Base-by-base conservation (phyloP, 2,888 invertebrate genomes). In the Bedellia somnulentella region DNA sequence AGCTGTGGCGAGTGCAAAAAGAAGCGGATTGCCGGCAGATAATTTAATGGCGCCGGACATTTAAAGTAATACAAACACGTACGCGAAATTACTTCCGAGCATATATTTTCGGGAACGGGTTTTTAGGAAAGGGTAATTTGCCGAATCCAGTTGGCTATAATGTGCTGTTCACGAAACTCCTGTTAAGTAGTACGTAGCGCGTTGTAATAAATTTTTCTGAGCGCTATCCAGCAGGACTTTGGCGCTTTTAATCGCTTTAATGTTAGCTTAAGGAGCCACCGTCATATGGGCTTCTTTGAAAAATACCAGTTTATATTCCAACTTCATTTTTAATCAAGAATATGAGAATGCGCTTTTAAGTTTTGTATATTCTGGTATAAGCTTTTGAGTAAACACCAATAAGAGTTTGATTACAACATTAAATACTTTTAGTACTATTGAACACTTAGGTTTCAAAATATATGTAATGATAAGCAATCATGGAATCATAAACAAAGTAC, bases 1-100 rank as follows among this genome's bases (percentile, higher is more conserved):
- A 56, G 52, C 54, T 54, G 50, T 45, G 44, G 45, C 37, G 34
- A 44, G 45, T 41, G 48, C 21, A 50, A 57, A 57, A 57, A 57
- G 42, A 42, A 51, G 45, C 45, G 52, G 46, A 58, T 52, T 54
- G 52, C 48, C 37, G 37, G 35, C 44, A 49, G 55, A 57, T 62
- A 56, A 60, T 58, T 59, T 57, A 52, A 61, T 51, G 47, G 53
- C 46, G 41, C 47, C 42, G 46, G 46, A 51, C 51, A 51, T 41
- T 58, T 54, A 57, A 55, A 50, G 49, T 56, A 47, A 54, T 54
- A 54, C 54, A 61, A 63, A 59, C 59, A 62, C 61, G 61, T 63
- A 57, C 49, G 45, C 38, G 41, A 47, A 58, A 58, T 58, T 52
- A 58, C 56, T 57, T 57, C 50, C 52, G 46, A 37, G 48, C 47